Evolutionary conservation across 1,140 invertebrate genomes (phyloP), one percentile per base, ranked within the genome.

Genomic region (Bactericera cockerelli): DNA sequence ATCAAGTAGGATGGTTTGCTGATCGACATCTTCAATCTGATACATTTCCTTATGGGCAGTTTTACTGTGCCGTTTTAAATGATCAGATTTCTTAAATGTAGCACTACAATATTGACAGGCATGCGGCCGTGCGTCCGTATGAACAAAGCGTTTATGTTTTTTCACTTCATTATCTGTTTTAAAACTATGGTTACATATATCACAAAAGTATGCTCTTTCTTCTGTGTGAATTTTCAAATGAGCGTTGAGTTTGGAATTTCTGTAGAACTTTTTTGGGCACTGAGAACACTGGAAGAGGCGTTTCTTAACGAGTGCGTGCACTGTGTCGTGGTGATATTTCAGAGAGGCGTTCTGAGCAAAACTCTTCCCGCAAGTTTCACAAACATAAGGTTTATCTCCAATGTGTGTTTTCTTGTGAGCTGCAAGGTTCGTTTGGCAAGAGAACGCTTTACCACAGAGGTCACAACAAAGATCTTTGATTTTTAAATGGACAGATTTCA

Each of bases 311-410:
- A 31, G 28, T 6, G 28, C 28, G 13, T 31, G 28, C 4, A 31
- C 28, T 6, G 28, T 31, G 11, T 81, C 68, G 16, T 81, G 69
- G 64, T 86, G 83, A 13, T 84, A 83, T 65, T 83, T 83, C 4
- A 86, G 66, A 64, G 83, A 83, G 62, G 83, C 83, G 56, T 83
- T 64, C 2, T 65, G 65, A 6, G 69, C 70, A 63, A 74, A 75
- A 16, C 67, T 66, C 59, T 72, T 72, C 2, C 67, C 68, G 63
- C 74, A 75, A 11, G 68, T 62, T 25, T 72, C 70, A 58, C 71
- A 72, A 26, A 63, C 72, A 65, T 61, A 76, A 64, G 66, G 76
- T 71, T 67, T 73, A 42, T 72, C 69, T 14, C 68, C 69, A 10
- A 69, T 69, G 61, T 65, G 64, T 16, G 57, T 63, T 36, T 62